phyloP scores from a whole-genome alignment of 1,140 invertebrate species.

The Cydia fagiglandana region DNA sequence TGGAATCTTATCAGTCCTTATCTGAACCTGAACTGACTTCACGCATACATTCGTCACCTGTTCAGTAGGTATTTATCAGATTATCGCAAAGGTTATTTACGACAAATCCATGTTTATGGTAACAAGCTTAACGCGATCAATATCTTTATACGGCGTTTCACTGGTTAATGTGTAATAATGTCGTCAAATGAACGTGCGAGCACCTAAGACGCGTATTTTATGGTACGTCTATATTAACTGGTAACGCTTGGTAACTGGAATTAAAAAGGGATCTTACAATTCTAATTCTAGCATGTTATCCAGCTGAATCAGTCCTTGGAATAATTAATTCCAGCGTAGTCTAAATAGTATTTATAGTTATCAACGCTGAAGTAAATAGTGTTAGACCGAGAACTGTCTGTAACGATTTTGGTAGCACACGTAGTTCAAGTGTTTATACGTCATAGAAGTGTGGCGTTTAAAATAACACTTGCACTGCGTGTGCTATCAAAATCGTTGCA shows the following conservation, averaged over 20 bases:
- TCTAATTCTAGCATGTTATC: neutral
- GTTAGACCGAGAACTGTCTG: too few relatives aligned
- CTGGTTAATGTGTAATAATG: neutral
- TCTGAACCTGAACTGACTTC: neutral
- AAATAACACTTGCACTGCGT: too few relatives aligned
- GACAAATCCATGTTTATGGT: neutral
- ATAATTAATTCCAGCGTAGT: too few relatives aligned
- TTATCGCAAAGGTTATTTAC: neutral
- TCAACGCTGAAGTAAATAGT: too few relatives aligned
- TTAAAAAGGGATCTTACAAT: neutral
- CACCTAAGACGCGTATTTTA: neutral
- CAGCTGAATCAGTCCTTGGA: too few relatives aligned
- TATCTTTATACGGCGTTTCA: neutral
- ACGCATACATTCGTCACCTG: neutral
- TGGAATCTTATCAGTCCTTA: neutral
- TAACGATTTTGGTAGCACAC: too few relatives aligned
- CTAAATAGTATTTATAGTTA: too few relatives aligned
- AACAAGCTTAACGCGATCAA: neutral
- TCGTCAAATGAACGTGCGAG: neutral
- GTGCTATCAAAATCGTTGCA: too few relatives aligned
- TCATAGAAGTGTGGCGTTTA: too few relatives aligned
- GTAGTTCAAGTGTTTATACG: too few relatives aligned
- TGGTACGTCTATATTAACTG: neutral
- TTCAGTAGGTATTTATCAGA: neutral
- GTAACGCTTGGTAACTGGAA: neutral